Percentiles rank a stretch among this genome's conserved stretches.
Conservation (phyloP, 2,888 invertebrate genomes). For the Euzophera pinguis region DNA sequence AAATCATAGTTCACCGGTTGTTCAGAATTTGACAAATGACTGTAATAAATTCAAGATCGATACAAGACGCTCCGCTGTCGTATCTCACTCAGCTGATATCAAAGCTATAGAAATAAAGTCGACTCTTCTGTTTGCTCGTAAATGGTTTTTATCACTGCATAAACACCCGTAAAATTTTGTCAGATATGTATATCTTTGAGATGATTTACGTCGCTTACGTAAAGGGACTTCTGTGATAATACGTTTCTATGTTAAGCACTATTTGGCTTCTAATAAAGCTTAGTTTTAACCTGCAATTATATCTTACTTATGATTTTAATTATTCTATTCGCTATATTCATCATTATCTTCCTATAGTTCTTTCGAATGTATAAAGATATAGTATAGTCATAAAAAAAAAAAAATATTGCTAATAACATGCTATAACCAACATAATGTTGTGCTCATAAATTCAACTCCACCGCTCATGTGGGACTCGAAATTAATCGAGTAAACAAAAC, state of each 20-base stretch:
- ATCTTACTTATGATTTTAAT: no score
- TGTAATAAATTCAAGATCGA: conserved; percentile 16
- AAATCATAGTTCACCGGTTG: background rate
- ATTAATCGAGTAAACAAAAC: conserved; percentile 18
- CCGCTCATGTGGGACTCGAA: conserved; percentile 8
- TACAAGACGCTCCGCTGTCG: conserved; percentile 28
- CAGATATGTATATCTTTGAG: background rate
- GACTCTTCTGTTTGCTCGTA: conserved; percentile 67
- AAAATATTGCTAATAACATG: background rate
- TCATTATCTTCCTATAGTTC: no score
- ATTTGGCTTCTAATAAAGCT: no score
- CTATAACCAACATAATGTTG: background rate
- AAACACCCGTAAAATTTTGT: conserved; percentile 28
- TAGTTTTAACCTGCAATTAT: no score
- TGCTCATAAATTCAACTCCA: background rate
- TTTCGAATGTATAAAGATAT: no score
- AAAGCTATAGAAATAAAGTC: conserved; percentile 76
- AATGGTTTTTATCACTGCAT: conserved; percentile 77
- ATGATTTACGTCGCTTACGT: background rate
- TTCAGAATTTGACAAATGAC: conserved; percentile 2
- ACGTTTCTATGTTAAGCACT: background rate
- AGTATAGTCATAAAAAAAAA: background rate
- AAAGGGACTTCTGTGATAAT: background rate
- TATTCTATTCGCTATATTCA: no score
- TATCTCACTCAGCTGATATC: conserved; percentile 50